These are phyloP conservation scores for Rhabdophis nuchalis DNA, from an alignment of 2,797 vertebrate species.

Conservation along the genomic window DNA sequence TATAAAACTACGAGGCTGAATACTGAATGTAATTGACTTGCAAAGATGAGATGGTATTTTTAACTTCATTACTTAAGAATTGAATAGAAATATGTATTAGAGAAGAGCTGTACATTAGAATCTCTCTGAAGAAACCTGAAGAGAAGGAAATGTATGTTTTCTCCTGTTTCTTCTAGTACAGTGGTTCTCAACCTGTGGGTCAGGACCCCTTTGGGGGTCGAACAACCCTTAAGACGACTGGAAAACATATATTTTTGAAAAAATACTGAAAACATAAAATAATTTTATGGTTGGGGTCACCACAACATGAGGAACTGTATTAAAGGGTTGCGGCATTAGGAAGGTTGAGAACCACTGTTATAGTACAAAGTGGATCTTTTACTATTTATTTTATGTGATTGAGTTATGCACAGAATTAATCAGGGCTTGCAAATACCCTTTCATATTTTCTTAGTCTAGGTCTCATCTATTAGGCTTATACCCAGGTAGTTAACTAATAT, in stretches of 20 bases:
- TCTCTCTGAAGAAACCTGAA: neutral
- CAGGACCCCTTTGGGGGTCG: no score
- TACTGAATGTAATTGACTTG: neutral
- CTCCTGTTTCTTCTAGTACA: neutral
- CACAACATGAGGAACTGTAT: no score
- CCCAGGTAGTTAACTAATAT: neutral
- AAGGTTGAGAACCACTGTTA: no score
- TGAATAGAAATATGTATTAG: neutral
- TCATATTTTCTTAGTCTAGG: neutral
- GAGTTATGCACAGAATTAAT: neutral
- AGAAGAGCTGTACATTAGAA: neutral
- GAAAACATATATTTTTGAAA: no score
- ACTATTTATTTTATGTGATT: neutral
- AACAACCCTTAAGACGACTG: no score
- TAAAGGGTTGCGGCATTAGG: no score
- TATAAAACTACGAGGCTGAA: neutral
- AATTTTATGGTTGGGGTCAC: no score
- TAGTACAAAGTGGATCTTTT: neutral
- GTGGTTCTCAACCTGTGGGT: no score
- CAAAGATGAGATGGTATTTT: neutral
- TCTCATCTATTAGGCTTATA: neutral
- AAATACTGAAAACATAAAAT: no score
- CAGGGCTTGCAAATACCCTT: neutral
- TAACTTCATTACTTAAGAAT: neutral
- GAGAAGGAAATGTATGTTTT: neutral